Evolutionary conservation across 2,888 invertebrate species (phyloP), one percentile per base, ranked within the genome.

Genomic region (Ectemnius lituratus): DNA sequence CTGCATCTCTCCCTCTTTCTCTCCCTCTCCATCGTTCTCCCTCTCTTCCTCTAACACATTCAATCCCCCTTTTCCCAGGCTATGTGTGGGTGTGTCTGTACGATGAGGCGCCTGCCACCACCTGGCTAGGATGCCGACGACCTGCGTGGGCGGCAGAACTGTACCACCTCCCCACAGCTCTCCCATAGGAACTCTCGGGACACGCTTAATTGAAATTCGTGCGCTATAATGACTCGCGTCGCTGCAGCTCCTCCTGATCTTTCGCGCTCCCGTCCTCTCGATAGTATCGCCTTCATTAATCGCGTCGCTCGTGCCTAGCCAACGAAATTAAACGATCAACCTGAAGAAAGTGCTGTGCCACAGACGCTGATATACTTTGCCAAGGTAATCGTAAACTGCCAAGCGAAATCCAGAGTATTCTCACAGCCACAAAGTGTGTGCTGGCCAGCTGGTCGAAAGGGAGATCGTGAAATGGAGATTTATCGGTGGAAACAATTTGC

Each of bases 41-140:
- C 8, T 23, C 23, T 23, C 23, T 23, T 23, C 3, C 23, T 2
- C 23, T 2, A 2, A 0, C 2, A 3, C 23, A 23, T 23, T 23
- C 23, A 2, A 23, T 3, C 37, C 37, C 37, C 37, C 8, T 11
- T 37, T 37, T 6, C 6, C 37, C 37, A 8, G 8, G 5, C 8
- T 37, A 4, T 37, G 37, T 37, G 37, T 11, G 37, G 37, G 8
- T 37, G 37, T 37, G 37, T 37, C 11, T 37, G 37, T 11, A 37
- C 1, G 8, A 37, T 11, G 37, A 8, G 37, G 8, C n/a, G 52
- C n/a, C 52, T 16, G 6, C 70, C 49, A 67, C 62, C 67, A 72
- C 66, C 75, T 68, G 79, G 28, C 60, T 16, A 14, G 58, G 75
- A 72, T 70, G 70, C 56, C 76, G 73, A 60, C 68, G 77, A 80